A percentile compares a stretch with the other conserved stretches of the same genome.
phyloP scores from a whole-genome alignment of 2,113 vertebrate genomes.

The Zosterops japonicus region DNA sequence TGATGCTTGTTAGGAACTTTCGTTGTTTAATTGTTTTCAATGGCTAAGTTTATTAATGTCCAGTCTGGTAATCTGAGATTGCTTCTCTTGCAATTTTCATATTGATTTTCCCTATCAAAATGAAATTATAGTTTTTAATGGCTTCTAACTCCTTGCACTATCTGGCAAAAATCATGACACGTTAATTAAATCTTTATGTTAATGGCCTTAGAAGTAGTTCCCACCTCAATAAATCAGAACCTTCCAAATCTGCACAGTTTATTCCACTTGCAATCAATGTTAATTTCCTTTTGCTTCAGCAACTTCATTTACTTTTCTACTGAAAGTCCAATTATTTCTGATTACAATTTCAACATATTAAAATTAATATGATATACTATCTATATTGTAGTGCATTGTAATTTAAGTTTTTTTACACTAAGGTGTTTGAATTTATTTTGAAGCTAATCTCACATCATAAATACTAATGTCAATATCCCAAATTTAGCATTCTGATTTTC shows the following conservation, averaged over 20 bases:
- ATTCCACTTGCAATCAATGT: constrained; percentile 62
- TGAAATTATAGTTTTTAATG: constrained; percentile 24
- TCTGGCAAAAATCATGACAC: constrained; percentile 29
- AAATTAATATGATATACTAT: constrained; percentile 56
- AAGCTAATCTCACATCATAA: neutral
- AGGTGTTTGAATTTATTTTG: neutral
- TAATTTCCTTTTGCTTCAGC: constrained; percentile 68
- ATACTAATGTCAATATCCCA: neutral
- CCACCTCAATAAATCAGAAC: constrained; percentile 63
- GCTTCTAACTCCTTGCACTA: constrained; percentile 34
- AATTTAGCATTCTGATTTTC: neutral
- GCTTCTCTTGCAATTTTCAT: constrained; percentile 27
- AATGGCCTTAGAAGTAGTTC: constrained; percentile 52
- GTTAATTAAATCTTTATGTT: constrained; percentile 70
- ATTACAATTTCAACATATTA: constrained; percentile 53
- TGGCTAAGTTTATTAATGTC: neutral
- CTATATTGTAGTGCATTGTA: constrained; percentile 31
- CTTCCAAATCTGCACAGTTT: constrained; percentile 57
- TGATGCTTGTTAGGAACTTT: neutral
- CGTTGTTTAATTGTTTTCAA: neutral
- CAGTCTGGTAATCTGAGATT: neutral
- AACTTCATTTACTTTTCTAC: constrained; percentile 64
- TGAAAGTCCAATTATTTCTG: constrained; percentile 62
- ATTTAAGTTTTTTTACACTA: constrained; percentile 34
- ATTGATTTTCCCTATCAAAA: constrained; percentile 59